phyloP scores from a whole-genome alignment of 1,140 invertebrate genomes.

The Cylas formicarius region DNA sequence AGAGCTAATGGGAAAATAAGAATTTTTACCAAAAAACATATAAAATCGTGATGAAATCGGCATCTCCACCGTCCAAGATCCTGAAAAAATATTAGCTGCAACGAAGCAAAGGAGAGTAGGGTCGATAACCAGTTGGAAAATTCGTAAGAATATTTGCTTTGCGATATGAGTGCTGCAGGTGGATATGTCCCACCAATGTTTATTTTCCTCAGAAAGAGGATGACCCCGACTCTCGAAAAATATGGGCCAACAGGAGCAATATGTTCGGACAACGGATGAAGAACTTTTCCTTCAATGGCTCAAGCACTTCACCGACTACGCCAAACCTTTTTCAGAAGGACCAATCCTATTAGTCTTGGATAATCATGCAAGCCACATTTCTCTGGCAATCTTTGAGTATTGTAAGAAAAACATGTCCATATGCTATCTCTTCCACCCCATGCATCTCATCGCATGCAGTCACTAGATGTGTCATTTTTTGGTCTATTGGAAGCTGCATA shows the following conservation, averaged over 20 bases:
- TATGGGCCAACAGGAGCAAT: constrained; percentile 34
- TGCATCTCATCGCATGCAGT: too few relatives aligned
- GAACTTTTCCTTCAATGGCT: constrained; percentile 20
- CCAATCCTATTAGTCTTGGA: constrained; percentile 32
- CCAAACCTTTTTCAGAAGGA: constrained; percentile 25
- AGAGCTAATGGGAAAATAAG: too few relatives aligned
- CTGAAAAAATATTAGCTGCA: constrained; percentile 3
- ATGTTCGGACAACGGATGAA: constrained; percentile 30
- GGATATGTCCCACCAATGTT: constrained; percentile 41
- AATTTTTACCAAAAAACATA: too few relatives aligned
- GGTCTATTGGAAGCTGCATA: constrained; percentile 30
- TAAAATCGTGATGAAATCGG: constrained; percentile 16
- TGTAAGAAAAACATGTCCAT: constrained; percentile 27
- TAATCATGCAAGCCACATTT: constrained; percentile 29
- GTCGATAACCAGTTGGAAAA: constrained; percentile 8
- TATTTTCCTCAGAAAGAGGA: constrained; percentile 34
- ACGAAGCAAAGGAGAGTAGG: constrained; percentile 11
- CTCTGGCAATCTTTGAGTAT: constrained; percentile 22
- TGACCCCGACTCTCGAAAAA: constrained; percentile 24
- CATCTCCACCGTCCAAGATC: constrained; percentile 7
- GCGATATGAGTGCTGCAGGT: constrained; percentile 35
- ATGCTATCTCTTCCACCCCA: constrained; percentile 24
- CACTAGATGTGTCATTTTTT: constrained; percentile 32
- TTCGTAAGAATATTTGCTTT: constrained; percentile 7
- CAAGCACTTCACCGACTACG: constrained; percentile 12